Evolutionary conservation across 2,797 vertebrate genomes (phyloP).

Genomic region (Falco naumanni): DNA sequence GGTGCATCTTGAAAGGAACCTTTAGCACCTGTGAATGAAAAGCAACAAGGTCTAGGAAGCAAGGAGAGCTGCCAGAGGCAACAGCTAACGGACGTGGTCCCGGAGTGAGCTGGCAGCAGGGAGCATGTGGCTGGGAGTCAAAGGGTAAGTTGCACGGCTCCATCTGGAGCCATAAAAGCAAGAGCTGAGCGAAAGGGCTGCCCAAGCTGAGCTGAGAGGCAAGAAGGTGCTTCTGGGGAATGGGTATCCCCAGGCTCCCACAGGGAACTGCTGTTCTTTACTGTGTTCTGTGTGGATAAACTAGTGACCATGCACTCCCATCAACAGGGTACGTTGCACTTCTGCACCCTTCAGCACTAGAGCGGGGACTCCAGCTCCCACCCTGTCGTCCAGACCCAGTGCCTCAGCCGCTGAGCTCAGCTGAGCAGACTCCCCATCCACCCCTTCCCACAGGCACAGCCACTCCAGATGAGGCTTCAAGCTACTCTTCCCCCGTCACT

Average conservation of each 20-base stretch:
- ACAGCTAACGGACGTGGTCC: slow-evolving; percentile 33
- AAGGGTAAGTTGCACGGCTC: slow-evolving; percentile 1
- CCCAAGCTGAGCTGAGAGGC: not conserved
- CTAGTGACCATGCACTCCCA: not conserved
- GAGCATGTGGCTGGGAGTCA: not conserved
- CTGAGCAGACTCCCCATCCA: not conserved
- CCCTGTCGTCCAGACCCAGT: not conserved
- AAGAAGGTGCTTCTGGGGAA: not conserved
- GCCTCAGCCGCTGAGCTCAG: not conserved
- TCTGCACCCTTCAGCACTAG: not conserved
- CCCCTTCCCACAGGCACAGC: not conserved
- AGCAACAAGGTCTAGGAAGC: not conserved
- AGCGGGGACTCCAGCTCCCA: not conserved
- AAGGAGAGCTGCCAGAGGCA: slow-evolving; percentile 32
- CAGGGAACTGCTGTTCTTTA: not conserved
- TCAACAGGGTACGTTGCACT: not conserved
- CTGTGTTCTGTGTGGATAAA: not conserved
- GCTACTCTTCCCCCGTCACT: not conserved
- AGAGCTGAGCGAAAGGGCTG: not conserved
- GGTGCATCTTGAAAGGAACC: slow-evolving; percentile 50
- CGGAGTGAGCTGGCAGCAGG: slow-evolving; percentile 3
- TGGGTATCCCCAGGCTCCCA: not conserved
- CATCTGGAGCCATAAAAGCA: not conserved
- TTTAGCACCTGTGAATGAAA: slow-evolving; percentile 20
- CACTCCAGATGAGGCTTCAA: not conserved